Evolutionary conservation across 2,888 invertebrate genomes (phyloP).

Genomic region (Himalopsyche anomala): DNA sequence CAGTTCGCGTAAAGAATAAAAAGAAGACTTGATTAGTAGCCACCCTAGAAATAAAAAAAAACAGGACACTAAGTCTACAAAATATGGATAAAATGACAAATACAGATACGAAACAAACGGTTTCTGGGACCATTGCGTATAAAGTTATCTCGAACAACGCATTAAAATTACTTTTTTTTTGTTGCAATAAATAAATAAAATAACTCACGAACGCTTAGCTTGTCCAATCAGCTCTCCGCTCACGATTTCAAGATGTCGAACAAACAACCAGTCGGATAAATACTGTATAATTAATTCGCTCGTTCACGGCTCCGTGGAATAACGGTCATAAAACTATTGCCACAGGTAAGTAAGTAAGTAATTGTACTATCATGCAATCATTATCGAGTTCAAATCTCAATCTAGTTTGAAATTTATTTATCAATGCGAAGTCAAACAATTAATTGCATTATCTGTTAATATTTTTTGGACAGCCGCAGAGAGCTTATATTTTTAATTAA

Average conservation of each 20-base stretch:
- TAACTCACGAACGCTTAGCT: conserved; percentile 19
- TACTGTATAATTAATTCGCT: conserved; percentile 20
- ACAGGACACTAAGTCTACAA: too few relatives aligned
- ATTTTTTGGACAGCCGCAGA: too few relatives aligned
- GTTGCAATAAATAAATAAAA: neutral
- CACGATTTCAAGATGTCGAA: conserved; percentile 21
- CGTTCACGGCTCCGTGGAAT: conserved; percentile 22
- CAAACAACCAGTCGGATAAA: conserved; percentile 13
- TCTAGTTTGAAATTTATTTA: neutral
- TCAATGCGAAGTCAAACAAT: too few relatives aligned
- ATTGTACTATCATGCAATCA: conserved; percentile 9
- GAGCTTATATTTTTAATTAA: too few relatives aligned
- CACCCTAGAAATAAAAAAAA: too few relatives aligned
- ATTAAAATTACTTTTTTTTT: neutral
- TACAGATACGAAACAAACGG: too few relatives aligned
- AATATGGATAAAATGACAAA: too few relatives aligned
- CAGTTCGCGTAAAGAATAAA: too few relatives aligned
- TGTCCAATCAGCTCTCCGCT: conserved; percentile 11
- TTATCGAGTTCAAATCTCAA: conserved; percentile 10
- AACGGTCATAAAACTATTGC: conserved; percentile 27
- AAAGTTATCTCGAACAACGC: neutral
- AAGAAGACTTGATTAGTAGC: too few relatives aligned
- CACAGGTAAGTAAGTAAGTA: neutral
- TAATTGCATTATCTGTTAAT: too few relatives aligned
- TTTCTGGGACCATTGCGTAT: too few relatives aligned